phyloP scores from a whole-genome alignment of 2,113 vertebrate genomes.

The Pantherophis guttatus region DNA sequence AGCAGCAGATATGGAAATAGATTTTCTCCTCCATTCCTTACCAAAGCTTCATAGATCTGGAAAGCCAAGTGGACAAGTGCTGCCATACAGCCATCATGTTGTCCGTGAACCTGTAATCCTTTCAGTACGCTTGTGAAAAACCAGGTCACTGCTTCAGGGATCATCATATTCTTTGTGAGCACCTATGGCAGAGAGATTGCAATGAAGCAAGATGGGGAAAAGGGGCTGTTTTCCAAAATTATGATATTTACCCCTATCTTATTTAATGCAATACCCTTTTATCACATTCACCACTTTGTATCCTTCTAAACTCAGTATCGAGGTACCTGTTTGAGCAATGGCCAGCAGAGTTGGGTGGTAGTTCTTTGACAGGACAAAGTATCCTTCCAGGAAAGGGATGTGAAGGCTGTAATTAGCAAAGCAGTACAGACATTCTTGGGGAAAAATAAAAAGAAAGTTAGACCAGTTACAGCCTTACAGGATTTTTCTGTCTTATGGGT shows the following conservation, averaged over 20 bases:
- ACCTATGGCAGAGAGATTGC: conserved; percentile 72
- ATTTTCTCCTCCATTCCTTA: conserved; percentile 54
- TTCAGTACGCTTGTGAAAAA: conserved; percentile 87
- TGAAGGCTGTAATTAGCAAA: conserved; percentile 85
- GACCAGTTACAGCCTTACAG: not conserved
- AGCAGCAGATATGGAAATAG: not conserved
- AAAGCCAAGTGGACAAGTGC: conserved; percentile 89
- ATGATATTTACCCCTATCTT: not conserved
- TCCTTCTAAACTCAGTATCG: not conserved
- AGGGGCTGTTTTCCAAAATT: not conserved
- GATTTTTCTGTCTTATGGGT: conserved; percentile 1
- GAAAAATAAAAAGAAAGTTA: conserved; percentile 8
- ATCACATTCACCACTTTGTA: not conserved
- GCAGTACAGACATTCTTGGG: conserved; percentile 86
- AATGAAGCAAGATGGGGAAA: not conserved
- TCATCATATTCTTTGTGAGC: conserved; percentile 80
- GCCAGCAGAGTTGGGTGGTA: conserved; percentile 91
- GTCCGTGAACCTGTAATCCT: conserved; percentile 88
- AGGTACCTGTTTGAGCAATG: conserved; percentile 86
- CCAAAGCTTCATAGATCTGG: conserved; percentile 92
- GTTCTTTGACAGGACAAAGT: conserved; percentile 89
- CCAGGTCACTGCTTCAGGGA: conserved; percentile 89
- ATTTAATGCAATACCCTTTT: not conserved
- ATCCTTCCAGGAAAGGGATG: conserved; percentile 92
- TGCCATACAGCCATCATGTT: conserved; percentile 89